A percentile compares a stretch with the other conserved stretches of the same genome.
phyloP scores from a whole-genome alignment of 2,888 invertebrate species.

The Atethmia centrago region DNA sequence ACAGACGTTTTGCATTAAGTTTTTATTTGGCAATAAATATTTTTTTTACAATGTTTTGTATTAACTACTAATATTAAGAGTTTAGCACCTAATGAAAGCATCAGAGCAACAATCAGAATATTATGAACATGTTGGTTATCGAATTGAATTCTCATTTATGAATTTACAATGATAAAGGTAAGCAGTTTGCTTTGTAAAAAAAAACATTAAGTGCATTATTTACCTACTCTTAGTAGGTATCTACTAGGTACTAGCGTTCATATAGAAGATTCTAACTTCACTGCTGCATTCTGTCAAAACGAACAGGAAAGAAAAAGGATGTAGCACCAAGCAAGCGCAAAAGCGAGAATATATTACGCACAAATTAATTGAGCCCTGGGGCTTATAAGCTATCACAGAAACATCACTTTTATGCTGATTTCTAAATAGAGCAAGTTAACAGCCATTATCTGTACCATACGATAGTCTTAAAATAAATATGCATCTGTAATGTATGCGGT shows the following conservation, averaged over 20 bases:
- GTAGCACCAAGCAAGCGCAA: not conserved
- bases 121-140: not conserved
- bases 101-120: too few species aligned
- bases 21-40: too few species aligned
- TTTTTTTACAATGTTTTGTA: too few species aligned
- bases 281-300: not conserved
- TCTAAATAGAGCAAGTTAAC: slow-evolving; percentile 29
- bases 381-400: slow-evolving; percentile 21
- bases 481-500: slow-evolving; percentile 18
- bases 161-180: not conserved
- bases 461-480: slow-evolving; percentile 14
- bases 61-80: too few species aligned
- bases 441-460: not conserved
- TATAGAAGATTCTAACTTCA: not conserved
- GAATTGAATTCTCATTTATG: too few species aligned
- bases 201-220: not conserved
- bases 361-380: slow-evolving; percentile 26
- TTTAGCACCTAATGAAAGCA: not conserved
- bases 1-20: not conserved
- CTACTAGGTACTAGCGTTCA: not conserved
- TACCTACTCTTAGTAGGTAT: not conserved
- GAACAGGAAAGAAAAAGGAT: not conserved
- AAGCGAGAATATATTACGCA: not conserved
- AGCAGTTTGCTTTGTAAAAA: not conserved
- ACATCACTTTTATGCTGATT: slow-evolving; percentile 15